Evolutionary conservation across 2,797 vertebrate genomes (phyloP).

Genomic region (Falco concolor): DNA sequence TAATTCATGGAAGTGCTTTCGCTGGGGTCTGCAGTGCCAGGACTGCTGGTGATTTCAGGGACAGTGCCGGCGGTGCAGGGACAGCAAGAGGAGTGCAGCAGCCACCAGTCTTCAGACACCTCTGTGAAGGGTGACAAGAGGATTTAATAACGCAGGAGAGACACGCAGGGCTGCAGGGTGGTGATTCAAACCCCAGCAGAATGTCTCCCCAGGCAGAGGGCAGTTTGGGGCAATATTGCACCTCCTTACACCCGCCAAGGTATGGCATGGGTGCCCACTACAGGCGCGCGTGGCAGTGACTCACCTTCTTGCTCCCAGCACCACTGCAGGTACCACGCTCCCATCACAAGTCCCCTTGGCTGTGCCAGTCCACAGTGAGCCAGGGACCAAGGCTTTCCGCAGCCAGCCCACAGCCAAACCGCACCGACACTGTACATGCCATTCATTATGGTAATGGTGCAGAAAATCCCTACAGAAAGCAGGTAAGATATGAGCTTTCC

Average conservation of each 20-base stretch:
- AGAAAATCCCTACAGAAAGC: not conserved
- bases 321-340: not conserved
- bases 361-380: rapidly evolving
- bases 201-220: not conserved
- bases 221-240: not conserved
- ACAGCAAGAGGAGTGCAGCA: not conserved
- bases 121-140: not conserved
- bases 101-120: not conserved
- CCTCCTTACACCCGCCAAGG: rapidly evolving
- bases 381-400: rapidly evolving
- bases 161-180: not conserved
- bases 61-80: not conserved
- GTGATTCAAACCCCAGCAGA: not conserved
- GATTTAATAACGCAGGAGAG: not conserved
- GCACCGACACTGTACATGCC: not conserved
- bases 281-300: rapidly evolving
- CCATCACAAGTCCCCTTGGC: not conserved
- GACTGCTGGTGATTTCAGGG: not conserved
- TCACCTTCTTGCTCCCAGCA: not conserved
- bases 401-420: not conserved
- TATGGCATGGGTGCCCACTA: not conserved
- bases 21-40: not conserved
- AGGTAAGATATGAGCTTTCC: not conserved
- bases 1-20: not conserved
- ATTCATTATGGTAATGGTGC: not conserved